Evolutionary conservation across 1,140 invertebrate species (phyloP).

Genomic region (Polyergus mexicanus): DNA sequence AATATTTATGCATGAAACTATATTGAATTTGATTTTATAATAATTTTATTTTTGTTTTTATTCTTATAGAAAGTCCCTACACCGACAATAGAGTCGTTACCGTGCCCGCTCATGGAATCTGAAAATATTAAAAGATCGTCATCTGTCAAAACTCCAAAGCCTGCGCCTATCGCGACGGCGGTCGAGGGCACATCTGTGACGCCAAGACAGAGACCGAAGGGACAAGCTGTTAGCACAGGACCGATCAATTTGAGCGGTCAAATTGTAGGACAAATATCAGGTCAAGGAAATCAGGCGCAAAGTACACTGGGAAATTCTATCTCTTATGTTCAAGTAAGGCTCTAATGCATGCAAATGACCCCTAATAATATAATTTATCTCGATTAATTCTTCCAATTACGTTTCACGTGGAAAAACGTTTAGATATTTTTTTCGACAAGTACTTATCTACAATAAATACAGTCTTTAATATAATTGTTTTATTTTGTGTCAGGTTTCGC

Average conservation of each 20-base stretch:
- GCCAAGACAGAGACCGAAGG: conserved; percentile 94
- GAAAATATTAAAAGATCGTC: conserved; percentile 88
- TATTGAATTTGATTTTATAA: background rate
- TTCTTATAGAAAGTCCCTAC: conserved; percentile 88
- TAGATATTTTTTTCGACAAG: conserved; percentile 59
- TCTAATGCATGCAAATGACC: conserved; percentile 68
- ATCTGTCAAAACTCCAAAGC: conserved; percentile 86
- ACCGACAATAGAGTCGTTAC: conserved; percentile 89
- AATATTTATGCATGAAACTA: conserved; percentile 23
- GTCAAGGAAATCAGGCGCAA: conserved; percentile 82
- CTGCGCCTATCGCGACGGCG: conserved; percentile 85
- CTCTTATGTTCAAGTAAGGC: conserved; percentile 78
- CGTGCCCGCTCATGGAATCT: conserved; percentile 89
- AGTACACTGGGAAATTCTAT: conserved; percentile 76
- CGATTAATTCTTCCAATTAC: conserved; percentile 63
- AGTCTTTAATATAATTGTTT: conserved; percentile 70
- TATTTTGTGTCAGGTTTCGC: conserved; percentile 76
- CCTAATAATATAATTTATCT: conserved; percentile 35
- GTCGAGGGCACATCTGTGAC: conserved; percentile 94
- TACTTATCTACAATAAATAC: conserved; percentile 20
- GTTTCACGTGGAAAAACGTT: conserved; percentile 48
- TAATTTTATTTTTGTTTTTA: background rate
- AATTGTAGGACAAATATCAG: conserved; percentile 84
- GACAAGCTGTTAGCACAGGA: conserved; percentile 85
- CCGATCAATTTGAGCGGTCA: conserved; percentile 84